Evolutionary conservation across 2,797 vertebrate genomes (phyloP), one percentile per base, ranked within the genome.

Genomic region (Telmatherina bonti): DNA sequence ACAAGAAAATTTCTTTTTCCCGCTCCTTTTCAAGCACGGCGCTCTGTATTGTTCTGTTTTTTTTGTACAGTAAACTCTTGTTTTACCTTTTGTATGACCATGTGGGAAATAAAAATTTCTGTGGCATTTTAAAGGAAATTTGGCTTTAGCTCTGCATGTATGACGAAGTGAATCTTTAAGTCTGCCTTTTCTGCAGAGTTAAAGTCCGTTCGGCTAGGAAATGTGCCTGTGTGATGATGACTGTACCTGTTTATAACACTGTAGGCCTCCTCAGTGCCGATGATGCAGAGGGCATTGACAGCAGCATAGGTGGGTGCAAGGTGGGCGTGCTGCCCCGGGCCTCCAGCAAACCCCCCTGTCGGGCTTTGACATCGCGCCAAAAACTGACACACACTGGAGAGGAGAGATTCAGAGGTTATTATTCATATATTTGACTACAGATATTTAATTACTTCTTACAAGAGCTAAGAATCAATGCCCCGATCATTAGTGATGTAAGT

Each of bases 301-400:
- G 98, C 97, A 0, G 98, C 98, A 0, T 99, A 99, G 1, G 97
- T 99, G 33, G 98, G 98, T 0, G 98, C 98, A 0, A 99, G 96
- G 89, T 99, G 98, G 58, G 97, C 94, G 60, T 97, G 95, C 68
- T 99, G 98, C 9, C 96, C 95, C 0, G 98, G 97, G 0, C 97
- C 97, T 1, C 98, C 98, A 10, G 95, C 94, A 7, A 99, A 99
- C 0, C 98, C 98, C 0, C 98, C 98, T 0, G 91, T 92, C 0
- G 95, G 92, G 81, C 93, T 96, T 86, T 99, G 98, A 91, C 98
- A 99, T 31, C 83, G 93, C 2, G 93, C 90, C 86, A 99, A 92
- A 86, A 99, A 99, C 65, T 95, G 94, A 85, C 97, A 99, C 70
- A 99, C 96, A 0, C 98, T 99, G 84, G 3, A 56, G 36, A 55